Base-by-base conservation (phyloP, 2,888 invertebrate genomes). In the Schizaphis graminum region DNA sequence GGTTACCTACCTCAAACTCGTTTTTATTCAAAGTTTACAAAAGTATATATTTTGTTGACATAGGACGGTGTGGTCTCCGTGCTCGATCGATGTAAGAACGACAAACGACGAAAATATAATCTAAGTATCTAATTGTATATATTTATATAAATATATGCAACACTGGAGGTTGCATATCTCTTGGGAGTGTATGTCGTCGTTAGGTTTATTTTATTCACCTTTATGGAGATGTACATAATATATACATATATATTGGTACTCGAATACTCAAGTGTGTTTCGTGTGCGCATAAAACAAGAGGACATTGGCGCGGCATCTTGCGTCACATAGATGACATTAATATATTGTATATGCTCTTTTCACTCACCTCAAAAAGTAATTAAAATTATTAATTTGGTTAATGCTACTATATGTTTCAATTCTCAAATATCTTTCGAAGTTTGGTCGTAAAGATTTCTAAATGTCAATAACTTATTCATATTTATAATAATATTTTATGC, bases 1-100 rank as follows among this genome's bases (percentile, higher is more conserved):
- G 13, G 24, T 85, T 24, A 47, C 28, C 35, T 41, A 41, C 28
- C 8, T n/a, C 21, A 16, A 28, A 89, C 11, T 26, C 44, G 41
- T 44, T 89, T 57, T 7, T 4, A 57, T 89, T 89, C 16, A 57
- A 56, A 41, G 57, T 16, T 11, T 44, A 2, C 57, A 57, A 89
- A 89, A 61, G 41, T 61, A 61, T 89, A 44, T n/a, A n/a, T n/a
- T 57, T n/a, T 28, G 41, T 89, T 89, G 89, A 61, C 44, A 89
- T 61, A 44, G 28, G 89, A 44, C 13, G 28, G 4, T 89, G 13
- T 21, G 56, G 28, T 44, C 28, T 44, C 44, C 13, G 89, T 57
- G 41, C 26, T 13, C 44, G 57, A 28, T 89, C 44, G 44, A 44
- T 21, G 44, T 21, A 41, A 13, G 24, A 16, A 86, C 2, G 44